Conservation (phyloP, 2,113 vertebrate species). For the Thinocorus orbignyianus region DNA sequence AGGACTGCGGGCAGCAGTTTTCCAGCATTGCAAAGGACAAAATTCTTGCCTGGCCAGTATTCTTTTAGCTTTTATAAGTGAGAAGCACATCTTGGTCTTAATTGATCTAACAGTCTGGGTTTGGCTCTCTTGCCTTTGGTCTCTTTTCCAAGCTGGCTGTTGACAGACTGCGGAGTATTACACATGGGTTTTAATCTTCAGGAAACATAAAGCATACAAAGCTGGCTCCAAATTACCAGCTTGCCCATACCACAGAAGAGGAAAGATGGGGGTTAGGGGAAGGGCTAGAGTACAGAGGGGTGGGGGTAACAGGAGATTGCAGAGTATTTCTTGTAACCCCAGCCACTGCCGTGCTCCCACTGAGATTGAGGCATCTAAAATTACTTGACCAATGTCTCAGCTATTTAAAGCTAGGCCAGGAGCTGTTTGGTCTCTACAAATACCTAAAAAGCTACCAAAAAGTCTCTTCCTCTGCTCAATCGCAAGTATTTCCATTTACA, state of each 20-base stretch:
- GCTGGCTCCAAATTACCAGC: neutral
- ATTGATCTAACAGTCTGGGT: slow-evolving; percentile 37
- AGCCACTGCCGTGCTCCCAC: neutral
- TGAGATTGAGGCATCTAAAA: neutral
- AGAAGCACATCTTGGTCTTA: slow-evolving; percentile 18
- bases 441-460: neutral
- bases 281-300: neutral
- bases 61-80: slow-evolving; percentile 1
- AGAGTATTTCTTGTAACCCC: neutral
- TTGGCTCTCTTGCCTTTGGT: slow-evolving; percentile 38
- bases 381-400: neutral
- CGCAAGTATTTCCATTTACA: neutral
- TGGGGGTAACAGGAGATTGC: neutral
- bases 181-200: slow-evolving; percentile 42
- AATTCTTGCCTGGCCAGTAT: neutral
- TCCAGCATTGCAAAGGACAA: neutral
- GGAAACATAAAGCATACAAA: slow-evolving; percentile 44
- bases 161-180: slow-evolving; percentile 48
- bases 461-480: neutral
- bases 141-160: slow-evolving; percentile 33
- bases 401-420: neutral
- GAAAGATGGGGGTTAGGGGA: neutral
- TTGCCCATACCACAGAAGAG: slow-evolving; percentile 4
- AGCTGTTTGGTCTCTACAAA: neutral
- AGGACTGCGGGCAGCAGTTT: neutral